These are phyloP conservation scores for Turritopsis dohrnii DNA, from an alignment of 30 jellyfish, hydroid and myxozoan genomes.

Conservation along the genomic window DNA sequence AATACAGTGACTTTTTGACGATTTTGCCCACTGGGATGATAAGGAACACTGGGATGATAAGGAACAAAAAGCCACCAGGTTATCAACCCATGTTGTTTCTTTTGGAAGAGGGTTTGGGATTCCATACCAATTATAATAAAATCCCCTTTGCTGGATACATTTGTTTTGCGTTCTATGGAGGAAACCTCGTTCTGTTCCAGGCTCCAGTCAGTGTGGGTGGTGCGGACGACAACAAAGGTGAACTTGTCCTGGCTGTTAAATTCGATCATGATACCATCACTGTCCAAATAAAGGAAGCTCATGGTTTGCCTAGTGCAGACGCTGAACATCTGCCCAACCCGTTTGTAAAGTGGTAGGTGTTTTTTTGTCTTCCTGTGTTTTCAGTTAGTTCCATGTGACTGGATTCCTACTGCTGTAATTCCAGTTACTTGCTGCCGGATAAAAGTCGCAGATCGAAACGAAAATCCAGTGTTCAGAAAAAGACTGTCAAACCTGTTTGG, in stretches of 20 bases:
- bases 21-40: too few relatives aligned
- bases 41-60: too few relatives aligned
- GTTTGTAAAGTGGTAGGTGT: constrained; percentile 72
- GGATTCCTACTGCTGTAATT: neutral
- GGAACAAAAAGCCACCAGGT: too few relatives aligned
- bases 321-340: constrained; percentile 59
- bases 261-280: constrained; percentile 46
- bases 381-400: neutral
- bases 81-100: too few relatives aligned
- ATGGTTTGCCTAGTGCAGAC: constrained; percentile 61
- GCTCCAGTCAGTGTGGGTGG: constrained; percentile 92
- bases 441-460: constrained; percentile 86
- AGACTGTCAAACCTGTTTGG: constrained; percentile 81
- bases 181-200: constrained; percentile 36
- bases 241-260: constrained; percentile 68
- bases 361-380: neutral
- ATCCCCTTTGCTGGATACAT: too few relatives aligned
- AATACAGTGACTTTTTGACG: too few relatives aligned
- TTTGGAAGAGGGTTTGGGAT: too few relatives aligned
- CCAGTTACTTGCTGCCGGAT: constrained; percentile 93
- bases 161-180: too few relatives aligned
- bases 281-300: constrained; percentile 73
- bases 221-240: constrained; percentile 71
- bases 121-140: too few relatives aligned
- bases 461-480: constrained; percentile 80